These are phyloP conservation scores for Enteromius unitaeniatus DNA, from an alignment of 2,797 vertebrate genomes.

Conservation along the genomic window DNA sequence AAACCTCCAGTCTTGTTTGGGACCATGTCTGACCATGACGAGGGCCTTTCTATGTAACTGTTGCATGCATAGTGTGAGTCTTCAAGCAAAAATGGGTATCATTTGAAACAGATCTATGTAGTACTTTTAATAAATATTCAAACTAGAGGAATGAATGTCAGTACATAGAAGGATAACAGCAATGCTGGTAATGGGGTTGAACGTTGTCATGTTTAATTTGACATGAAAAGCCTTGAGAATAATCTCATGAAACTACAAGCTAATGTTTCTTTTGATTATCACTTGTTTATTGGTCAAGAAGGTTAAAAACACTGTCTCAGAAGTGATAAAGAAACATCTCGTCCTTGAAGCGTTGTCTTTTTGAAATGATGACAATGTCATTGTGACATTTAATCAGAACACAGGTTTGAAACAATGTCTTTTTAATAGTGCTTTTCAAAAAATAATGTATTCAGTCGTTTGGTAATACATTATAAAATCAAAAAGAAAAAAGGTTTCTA, in stretches of 20 bases:
- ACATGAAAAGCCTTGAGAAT: neutral
- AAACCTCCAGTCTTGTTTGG: slow-evolving; percentile 70
- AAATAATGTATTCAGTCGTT: no score
- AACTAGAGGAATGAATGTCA: neutral
- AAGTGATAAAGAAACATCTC: neutral
- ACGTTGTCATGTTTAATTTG: neutral
- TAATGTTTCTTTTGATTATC: neutral
- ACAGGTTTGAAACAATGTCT: no score
- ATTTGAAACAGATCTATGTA: neutral
- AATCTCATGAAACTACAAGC: neutral
- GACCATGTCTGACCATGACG: neutral
- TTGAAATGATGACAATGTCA: neutral
- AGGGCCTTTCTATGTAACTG: neutral
- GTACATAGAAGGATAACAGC: neutral
- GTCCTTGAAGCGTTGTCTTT: neutral
- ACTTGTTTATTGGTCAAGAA: neutral
- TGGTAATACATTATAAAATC: neutral
- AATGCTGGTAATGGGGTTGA: neutral
- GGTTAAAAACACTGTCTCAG: neutral
- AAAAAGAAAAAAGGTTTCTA: neutral
- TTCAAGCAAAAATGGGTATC: neutral
- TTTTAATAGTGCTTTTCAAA: neutral
- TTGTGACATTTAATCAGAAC: neutral
- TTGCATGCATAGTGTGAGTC: neutral
- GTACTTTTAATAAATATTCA: neutral